Evolutionary conservation across 2,888 invertebrate genomes (phyloP).

Genomic region (Melangyna quadrimaculata): DNA sequence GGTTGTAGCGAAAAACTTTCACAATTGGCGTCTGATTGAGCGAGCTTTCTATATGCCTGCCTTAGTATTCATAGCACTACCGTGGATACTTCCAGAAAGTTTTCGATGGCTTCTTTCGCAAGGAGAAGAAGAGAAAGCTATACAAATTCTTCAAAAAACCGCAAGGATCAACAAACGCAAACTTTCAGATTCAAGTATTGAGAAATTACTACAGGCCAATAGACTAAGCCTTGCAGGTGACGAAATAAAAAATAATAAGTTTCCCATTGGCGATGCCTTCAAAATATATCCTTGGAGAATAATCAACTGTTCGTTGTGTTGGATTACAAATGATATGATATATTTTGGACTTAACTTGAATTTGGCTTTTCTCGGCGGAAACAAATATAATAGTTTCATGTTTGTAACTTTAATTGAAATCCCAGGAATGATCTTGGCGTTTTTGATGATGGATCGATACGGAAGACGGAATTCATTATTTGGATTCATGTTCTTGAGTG

Average conservation of each 20-base stretch:
- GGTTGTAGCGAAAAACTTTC: conserved; percentile 85
- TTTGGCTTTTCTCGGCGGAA: conserved; percentile 87
- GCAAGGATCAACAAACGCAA: conserved; percentile 83
- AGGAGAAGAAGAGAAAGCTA: conserved; percentile 83
- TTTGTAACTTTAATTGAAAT: conserved; percentile 84
- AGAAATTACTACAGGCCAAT: conserved; percentile 74
- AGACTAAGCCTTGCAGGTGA: conserved; percentile 73
- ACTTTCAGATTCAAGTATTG: conserved; percentile 74
- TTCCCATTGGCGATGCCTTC: conserved; percentile 78
- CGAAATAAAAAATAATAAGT: conserved; percentile 75
- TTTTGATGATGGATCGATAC: conserved; percentile 84
- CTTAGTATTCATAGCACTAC: conserved; percentile 85
- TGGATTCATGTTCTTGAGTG: conserved; percentile 71
- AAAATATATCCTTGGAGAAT: conserved; percentile 78
- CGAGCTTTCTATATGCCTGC: conserved; percentile 86
- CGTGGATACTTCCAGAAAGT: conserved; percentile 87
- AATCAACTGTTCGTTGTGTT: conserved; percentile 87
- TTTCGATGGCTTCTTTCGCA: conserved; percentile 88
- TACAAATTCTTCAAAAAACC: conserved; percentile 83
- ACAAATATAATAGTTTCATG: conserved; percentile 90
- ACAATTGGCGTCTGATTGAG: conserved; percentile 87
- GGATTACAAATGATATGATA: conserved; percentile 89
- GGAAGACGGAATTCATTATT: conserved; percentile 86
- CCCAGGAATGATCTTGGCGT: conserved; percentile 86
- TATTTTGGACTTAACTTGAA: conserved; percentile 91